These are phyloP conservation scores for Radopholus similis DNA, from an alignment of 1,140 invertebrate genomes.

Conservation along the genomic window DNA sequence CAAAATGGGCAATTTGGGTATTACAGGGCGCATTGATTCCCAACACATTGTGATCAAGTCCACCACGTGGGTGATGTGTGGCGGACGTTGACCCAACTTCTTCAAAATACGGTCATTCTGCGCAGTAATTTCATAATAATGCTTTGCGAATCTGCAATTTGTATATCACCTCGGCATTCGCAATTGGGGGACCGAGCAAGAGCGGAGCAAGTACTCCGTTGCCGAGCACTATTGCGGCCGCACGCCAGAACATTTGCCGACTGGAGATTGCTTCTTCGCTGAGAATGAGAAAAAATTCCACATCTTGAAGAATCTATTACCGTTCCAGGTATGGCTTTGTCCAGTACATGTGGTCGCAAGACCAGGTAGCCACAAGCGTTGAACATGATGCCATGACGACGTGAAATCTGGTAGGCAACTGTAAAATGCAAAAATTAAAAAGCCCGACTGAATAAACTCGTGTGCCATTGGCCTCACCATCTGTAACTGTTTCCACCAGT, in stretches of 20 bases:
- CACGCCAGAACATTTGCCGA: neutral
- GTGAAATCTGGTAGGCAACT: neutral
- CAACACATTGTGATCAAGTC: neutral
- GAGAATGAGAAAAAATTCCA: neutral
- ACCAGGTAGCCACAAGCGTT: neutral
- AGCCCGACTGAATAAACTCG: neutral
- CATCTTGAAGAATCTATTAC: too few relatives aligned
- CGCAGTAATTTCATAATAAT: neutral
- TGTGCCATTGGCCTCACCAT: neutral
- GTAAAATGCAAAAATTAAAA: neutral
- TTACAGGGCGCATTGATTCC: slow-evolving; percentile 5
- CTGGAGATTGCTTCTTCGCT: neutral
- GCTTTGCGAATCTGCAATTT: neutral
- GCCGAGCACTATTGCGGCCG: neutral
- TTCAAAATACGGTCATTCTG: neutral
- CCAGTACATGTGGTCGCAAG: neutral
- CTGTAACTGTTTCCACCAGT: neutral
- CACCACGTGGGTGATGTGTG: neutral
- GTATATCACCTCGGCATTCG: neutral
- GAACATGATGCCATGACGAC: neutral
- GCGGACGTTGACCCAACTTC: neutral
- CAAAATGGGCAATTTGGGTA: slow-evolving; percentile 2
- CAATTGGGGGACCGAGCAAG: neutral
- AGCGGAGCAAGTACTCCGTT: neutral
- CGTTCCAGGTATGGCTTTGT: too few relatives aligned